Evolutionary conservation across 2,113 vertebrate species (phyloP).

Genomic region (Plectropomus leopardus): DNA sequence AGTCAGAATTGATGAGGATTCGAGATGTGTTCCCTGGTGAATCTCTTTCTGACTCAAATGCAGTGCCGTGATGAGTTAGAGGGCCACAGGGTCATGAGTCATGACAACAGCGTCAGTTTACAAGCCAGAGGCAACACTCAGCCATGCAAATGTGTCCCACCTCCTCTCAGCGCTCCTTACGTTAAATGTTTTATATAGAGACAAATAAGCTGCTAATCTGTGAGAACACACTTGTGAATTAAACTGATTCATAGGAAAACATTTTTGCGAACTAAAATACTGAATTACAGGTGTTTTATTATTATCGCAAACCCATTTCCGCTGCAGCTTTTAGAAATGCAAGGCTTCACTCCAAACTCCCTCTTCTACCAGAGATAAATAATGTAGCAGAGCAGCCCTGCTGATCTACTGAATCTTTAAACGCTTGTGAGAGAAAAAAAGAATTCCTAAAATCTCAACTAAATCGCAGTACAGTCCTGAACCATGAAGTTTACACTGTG

Average conservation of each 20-base stretch:
- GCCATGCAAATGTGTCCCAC: neutral
- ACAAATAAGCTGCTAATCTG: neutral
- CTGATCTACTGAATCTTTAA: constrained; percentile 8
- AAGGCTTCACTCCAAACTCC: neutral
- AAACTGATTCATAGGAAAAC: neutral
- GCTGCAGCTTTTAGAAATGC: neutral
- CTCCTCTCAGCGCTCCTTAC: neutral
- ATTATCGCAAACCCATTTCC: neutral
- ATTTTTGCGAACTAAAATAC: neutral
- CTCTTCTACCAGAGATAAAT: neutral
- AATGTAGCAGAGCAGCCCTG: neutral
- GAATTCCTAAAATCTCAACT: neutral
- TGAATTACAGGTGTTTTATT: neutral
- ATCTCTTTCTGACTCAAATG: constrained; percentile 3
- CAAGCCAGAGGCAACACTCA: neutral
- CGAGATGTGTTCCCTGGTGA: neutral
- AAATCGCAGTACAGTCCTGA: neutral
- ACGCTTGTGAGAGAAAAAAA: neutral
- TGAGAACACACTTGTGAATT: neutral
- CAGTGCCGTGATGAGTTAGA: neutral
- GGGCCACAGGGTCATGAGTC: constrained; percentile 13
- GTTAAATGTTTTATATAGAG: neutral
- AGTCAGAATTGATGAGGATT: neutral
- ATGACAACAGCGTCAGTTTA: constrained; percentile 9
- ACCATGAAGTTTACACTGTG: neutral